These are phyloP conservation scores for Huso huso DNA, from an alignment of 2,797 vertebrate species.

Conservation along the genomic window DNA sequence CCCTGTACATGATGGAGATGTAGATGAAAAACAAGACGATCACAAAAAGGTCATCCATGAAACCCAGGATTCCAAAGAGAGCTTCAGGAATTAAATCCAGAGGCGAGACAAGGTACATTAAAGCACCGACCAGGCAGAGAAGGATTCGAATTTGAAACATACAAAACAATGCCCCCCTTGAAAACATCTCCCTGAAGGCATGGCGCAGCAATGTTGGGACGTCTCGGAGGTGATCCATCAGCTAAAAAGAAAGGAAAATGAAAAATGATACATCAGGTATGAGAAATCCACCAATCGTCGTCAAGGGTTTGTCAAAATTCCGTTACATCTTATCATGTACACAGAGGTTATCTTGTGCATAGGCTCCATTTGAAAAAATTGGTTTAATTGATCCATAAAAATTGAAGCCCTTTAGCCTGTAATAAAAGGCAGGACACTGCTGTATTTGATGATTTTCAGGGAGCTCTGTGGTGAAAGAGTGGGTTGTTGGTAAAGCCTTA, in stretches of 20 bases:
- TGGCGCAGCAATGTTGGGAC: slow-evolving; percentile 89
- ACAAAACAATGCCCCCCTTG: slow-evolving; percentile 92
- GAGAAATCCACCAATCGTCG: no score
- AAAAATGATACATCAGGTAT: background rate
- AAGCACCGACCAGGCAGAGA: slow-evolving; percentile 83
- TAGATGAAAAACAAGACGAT: slow-evolving; percentile 91
- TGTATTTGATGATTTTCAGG: background rate
- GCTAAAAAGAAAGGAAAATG: slow-evolving; percentile 49
- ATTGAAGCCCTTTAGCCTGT: no score
- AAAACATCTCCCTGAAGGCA: slow-evolving; percentile 93
- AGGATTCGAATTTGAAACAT: slow-evolving; percentile 96
- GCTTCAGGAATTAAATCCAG: slow-evolving; percentile 94
- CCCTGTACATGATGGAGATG: slow-evolving; percentile 97
- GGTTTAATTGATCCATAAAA: no score
- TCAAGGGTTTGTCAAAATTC: no score
- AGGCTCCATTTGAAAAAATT: no score
- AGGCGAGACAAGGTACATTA: slow-evolving; percentile 87
- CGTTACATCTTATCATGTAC: no score
- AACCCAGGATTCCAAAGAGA: slow-evolving; percentile 88
- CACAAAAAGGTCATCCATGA: slow-evolving; percentile 95
- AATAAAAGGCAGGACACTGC: no score
- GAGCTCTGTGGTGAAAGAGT: background rate
- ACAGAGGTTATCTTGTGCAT: no score
- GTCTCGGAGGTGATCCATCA: slow-evolving; percentile 88
- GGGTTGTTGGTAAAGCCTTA: no score